Conservation (phyloP, 2,888 invertebrate genomes). For the Resseliella maxima region DNA sequence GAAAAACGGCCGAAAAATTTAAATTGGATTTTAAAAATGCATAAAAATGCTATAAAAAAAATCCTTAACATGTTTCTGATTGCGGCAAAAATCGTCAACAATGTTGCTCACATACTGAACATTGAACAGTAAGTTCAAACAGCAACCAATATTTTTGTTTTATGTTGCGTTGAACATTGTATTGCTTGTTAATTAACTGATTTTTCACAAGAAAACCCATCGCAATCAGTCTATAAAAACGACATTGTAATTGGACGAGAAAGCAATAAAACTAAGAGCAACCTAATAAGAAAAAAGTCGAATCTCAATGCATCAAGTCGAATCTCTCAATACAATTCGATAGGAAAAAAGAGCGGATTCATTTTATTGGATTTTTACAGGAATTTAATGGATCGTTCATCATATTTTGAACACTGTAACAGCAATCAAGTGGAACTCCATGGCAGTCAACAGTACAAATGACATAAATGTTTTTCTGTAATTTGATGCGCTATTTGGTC, state of each 20-base stretch:
- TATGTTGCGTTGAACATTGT: background rate
- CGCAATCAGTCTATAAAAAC: slow-evolving; percentile 6
- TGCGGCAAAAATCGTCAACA: background rate
- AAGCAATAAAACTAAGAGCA: slow-evolving; percentile 28
- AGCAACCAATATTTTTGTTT: background rate
- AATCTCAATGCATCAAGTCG: background rate
- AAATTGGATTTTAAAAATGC: slow-evolving; percentile 49
- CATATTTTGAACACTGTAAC: background rate
- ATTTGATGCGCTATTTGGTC: slow-evolving; percentile 33
- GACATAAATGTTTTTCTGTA: slow-evolving; percentile 12
- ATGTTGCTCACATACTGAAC: background rate
- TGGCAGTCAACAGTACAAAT: background rate
- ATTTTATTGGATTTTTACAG: slow-evolving; percentile 27
- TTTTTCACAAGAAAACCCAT: background rate
- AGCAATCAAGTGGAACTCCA: background rate
- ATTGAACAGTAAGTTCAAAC: background rate
- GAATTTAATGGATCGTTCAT: slow-evolving; percentile 53
- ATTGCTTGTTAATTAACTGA: slow-evolving; percentile 35
- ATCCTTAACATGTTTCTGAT: background rate
- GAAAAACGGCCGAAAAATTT: background rate
- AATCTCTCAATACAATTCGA: background rate
- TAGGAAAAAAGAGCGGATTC: too few relatives aligned
- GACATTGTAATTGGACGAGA: slow-evolving; percentile 25
- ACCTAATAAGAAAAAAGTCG: background rate
- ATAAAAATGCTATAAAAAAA: slow-evolving; percentile 37